phyloP scores from a whole-genome alignment of 2,888 invertebrate species.

The Parapristionchus giblindavisi region DNA sequence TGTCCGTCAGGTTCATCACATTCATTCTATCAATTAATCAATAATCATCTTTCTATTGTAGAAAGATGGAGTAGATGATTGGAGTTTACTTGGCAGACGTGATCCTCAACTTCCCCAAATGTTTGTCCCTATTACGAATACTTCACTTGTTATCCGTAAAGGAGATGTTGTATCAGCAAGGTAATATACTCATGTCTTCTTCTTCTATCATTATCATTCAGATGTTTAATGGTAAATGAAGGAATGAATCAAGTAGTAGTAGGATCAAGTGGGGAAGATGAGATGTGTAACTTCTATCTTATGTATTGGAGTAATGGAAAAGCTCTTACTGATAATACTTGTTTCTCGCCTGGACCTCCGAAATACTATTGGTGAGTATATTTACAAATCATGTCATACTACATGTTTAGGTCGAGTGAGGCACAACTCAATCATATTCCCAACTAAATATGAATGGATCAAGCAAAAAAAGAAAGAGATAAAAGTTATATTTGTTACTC shows the following conservation, averaged over 20 bases:
- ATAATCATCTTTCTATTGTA: slow-evolving; percentile 22
- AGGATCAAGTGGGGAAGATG: slow-evolving; percentile 68
- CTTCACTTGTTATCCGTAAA: slow-evolving; percentile 76
- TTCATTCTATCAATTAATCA: no score
- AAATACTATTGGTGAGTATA: slow-evolving; percentile 60
- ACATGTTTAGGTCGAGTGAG: slow-evolving; percentile 39
- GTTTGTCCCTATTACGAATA: slow-evolving; percentile 84
- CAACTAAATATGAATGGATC: no score
- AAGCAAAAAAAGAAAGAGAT: neutral
- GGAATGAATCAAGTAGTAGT: slow-evolving; percentile 60
- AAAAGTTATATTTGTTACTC: neutral
- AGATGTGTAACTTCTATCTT: slow-evolving; percentile 71
- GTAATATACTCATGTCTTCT: slow-evolving; percentile 19
- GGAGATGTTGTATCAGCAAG: slow-evolving; percentile 78
- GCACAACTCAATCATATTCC: slow-evolving; percentile 66
- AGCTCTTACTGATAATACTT: slow-evolving; percentile 59
- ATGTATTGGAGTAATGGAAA: slow-evolving; percentile 69
- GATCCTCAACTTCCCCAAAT: slow-evolving; percentile 88
- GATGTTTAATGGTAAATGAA: slow-evolving; percentile 66
- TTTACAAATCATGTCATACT: neutral
- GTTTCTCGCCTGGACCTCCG: slow-evolving; percentile 67
- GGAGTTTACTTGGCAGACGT: slow-evolving; percentile 86
- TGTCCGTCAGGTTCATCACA: slow-evolving; percentile 54
- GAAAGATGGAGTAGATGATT: slow-evolving; percentile 74
- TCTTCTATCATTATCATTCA: slow-evolving; percentile 38